Evolutionary conservation across 2,113 vertebrate genomes (phyloP), one percentile per base, ranked within the genome.

Genomic region (Falco punctatus): DNA sequence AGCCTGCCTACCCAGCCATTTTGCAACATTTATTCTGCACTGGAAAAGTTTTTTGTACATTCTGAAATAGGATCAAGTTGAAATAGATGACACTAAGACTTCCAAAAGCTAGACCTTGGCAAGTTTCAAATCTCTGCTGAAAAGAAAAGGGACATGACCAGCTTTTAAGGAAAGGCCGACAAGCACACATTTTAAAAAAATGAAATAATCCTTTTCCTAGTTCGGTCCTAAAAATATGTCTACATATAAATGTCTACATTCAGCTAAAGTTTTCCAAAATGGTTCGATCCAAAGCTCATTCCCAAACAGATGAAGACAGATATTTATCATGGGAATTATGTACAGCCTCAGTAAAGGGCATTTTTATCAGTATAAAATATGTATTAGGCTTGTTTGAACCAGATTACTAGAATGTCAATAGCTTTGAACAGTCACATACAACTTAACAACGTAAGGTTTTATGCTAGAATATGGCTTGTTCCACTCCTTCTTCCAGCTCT

Each of bases 251-350:
- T 32, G 28, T 15, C 18, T 10, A 38, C 28, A 33, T 72, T 75
- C 40, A 61, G 72, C 24, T 65, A 2, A 79, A 59, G 46, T 77
- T 57, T 81, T 69, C 42, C 58, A 38, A 54, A 61, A 23, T 5
- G 4, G 40, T 30, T 73, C 2, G 0, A 26, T 52, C 5, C 66
- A 3, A 78, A 86, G 32, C 38, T 71, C 19, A 27, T 66, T 91
- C 54, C 72, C 80, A 61, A 57, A 33, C n/a, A 70, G 58, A 67
- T 32, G 18, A 65, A 48, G 75, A 59, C 5, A 22, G 33, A 22
- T 21, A 19, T 54, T 69, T 40, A 40, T 35, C 54, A 33, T 5
- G 13, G 35, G 46, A 89, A 52, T 77, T 12, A 22, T 0, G 0
- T 32, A 5, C 4, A 46, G 49, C 15, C 59, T n/a, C 46, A 48